These are phyloP conservation scores for Zygaena filipendulae DNA, from an alignment of 2,888 invertebrate genomes.

Conservation along the genomic window DNA sequence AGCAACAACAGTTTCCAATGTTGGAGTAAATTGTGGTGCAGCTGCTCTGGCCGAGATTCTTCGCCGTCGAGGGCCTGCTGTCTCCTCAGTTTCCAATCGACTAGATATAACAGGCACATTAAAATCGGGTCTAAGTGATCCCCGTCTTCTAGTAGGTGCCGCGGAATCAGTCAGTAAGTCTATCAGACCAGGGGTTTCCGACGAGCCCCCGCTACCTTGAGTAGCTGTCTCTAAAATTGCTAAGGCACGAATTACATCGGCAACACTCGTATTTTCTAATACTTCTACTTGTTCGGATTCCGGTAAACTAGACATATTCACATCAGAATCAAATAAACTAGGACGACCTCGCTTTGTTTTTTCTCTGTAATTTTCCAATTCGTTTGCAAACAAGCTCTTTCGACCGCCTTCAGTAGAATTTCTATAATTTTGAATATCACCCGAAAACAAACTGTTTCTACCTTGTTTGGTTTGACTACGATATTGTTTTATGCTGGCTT, in stretches of 20 bases:
- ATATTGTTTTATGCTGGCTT: constrained; percentile 49
- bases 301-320: constrained; percentile 43
- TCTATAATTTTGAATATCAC: constrained; percentile 29
- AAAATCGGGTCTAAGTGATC: constrained; percentile 46
- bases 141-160: constrained; percentile 33
- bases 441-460: constrained; percentile 35
- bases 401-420: constrained; percentile 25
- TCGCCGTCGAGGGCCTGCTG: constrained; percentile 41
- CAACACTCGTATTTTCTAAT: constrained; percentile 84
- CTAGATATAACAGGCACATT: constrained; percentile 28
- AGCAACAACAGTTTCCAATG: constrained; percentile 55
- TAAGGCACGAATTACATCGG: constrained; percentile 82
- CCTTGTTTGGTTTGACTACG: constrained; percentile 40
- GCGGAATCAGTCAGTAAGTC: constrained; percentile 32
- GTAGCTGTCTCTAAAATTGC: constrained; percentile 70
- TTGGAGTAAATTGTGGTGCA: constrained; percentile 53
- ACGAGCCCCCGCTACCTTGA: constrained; percentile 20
- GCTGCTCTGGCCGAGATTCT: constrained; percentile 51
- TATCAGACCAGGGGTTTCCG: constrained; percentile 30
- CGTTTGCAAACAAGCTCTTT: constrained; percentile 29
- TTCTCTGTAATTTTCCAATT: constrained; percentile 47
- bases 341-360: constrained; percentile 48
- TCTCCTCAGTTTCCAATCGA: constrained; percentile 33
- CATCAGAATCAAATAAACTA: constrained; percentile 55
- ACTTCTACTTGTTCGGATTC: constrained; percentile 68